Percentiles rank a stretch among this genome's conserved stretches.
Evolutionary conservation across 2,113 vertebrate species (phyloP).

Genomic region (Rhinogobius similis): DNA sequence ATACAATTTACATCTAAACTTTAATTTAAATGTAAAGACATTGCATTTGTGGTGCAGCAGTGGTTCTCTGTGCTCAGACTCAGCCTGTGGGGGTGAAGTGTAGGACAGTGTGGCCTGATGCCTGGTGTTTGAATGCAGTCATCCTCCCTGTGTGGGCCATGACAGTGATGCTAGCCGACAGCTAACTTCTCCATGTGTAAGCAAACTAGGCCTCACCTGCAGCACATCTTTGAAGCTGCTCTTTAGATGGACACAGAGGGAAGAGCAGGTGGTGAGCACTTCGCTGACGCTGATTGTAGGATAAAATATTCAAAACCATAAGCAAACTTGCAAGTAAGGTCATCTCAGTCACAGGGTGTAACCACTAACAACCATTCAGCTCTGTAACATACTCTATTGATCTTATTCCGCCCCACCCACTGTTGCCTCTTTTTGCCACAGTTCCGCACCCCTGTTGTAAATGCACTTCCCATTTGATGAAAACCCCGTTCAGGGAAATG

Average conservation of each 20-base stretch:
- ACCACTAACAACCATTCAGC: neutral
- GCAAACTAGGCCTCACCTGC: conserved; percentile 56
- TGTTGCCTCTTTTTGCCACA: no score
- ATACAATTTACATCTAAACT: neutral
- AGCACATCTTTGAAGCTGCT: conserved; percentile 64
- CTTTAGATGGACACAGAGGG: conserved; percentile 51
- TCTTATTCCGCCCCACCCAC: no score
- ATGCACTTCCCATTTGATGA: no score
- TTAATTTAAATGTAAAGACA: conserved; percentile 32
- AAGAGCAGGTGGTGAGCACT: conserved; percentile 31
- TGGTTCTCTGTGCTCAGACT: conserved; percentile 62
- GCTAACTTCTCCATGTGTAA: conserved; percentile 62
- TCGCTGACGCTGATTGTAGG: conserved; percentile 46
- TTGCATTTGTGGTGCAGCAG: conserved; percentile 45
- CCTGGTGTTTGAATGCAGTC: conserved; percentile 61
- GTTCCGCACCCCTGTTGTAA: no score
- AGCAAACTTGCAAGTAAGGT: conserved; percentile 32
- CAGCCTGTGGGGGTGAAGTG: conserved; percentile 55
- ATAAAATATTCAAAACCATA: conserved; percentile 57
- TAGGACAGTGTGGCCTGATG: conserved; percentile 55
- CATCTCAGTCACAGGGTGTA: neutral
- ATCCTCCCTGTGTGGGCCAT: conserved; percentile 44
- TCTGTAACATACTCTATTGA: no score
- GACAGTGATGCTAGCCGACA: conserved; percentile 69
- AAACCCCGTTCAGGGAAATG: no score